Evolutionary conservation across 92 coral and sea anemone species (phyloP), one percentile per base, ranked within the genome.

Genomic region (Scolanthus callimorphus): DNA sequence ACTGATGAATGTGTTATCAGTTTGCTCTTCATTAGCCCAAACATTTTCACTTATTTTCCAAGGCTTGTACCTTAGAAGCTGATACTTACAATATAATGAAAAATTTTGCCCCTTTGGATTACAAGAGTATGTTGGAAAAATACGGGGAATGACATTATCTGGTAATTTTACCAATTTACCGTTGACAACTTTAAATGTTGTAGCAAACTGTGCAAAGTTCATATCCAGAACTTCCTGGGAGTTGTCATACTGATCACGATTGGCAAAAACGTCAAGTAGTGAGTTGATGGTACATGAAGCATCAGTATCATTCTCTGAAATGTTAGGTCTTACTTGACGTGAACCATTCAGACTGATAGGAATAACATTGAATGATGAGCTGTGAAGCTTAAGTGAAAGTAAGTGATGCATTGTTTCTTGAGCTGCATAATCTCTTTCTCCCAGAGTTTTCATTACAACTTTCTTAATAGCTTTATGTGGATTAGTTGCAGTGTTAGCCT

Each of bases 271-370:
- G 62, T 77, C 78, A 23, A 78, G 67, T 0, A 78, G 62, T 44
- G 85, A 71, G 44, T 41, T 70, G 11, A 47, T 43, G 3, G 76
- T 49, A 23, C 69, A 55, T n/a, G n/a, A n/a, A n/a, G n/a, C n/a
- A 12, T 22, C 21, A 50, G 39, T 0, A 4, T 20, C 53, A 26
- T 45, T 20, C 25, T n/a, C 52, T 30, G 48, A 30, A 17, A 57
- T 53, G 26, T 57, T 67, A 27, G 27, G 56, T 9, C 27, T 52
- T 45, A 81, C 73, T 54, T 47, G 25, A 1, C 89, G 74, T 3
- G 84, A 82, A 9, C 89, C 91, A 67, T 84, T 73, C 28, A 73
- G 55, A 57, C 78, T 72, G 21, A 73, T 69, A 25, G 91, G 81
- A 19, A 67, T 73, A 29, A 79, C 86, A 55, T 31, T 67, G 61